A percentile compares a stretch with the other conserved stretches of the same genome.
phyloP scores from a whole-genome alignment of 1,140 invertebrate species.

The Trichonephila clavipes region DNA sequence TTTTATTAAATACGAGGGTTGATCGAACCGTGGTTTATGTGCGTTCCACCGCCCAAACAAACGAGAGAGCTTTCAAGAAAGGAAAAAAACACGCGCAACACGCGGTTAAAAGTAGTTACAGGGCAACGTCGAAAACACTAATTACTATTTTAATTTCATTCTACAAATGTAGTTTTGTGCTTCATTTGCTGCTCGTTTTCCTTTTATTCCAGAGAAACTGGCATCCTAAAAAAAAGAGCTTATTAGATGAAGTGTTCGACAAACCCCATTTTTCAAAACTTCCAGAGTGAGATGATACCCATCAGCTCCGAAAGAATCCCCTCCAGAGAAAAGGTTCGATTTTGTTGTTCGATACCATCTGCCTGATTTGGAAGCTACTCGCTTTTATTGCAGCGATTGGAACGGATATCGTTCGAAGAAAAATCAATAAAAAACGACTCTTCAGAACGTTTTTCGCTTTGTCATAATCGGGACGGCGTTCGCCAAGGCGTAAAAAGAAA shows the following conservation, averaged over 20 bases:
- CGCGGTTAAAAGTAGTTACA: too few species aligned
- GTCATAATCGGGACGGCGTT: background rate
- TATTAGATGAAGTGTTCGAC: background rate
- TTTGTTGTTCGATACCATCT: background rate
- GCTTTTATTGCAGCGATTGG: slow-evolving; percentile 2
- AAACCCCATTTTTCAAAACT: background rate
- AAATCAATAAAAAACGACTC: slow-evolving; percentile 18
- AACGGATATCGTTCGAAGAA: background rate
- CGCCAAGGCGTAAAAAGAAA: background rate
- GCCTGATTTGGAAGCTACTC: background rate
- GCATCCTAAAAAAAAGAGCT: too few species aligned
- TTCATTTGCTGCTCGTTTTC: too few species aligned
- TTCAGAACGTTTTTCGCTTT: background rate
- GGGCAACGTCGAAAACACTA: too few species aligned
- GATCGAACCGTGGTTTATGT: too few species aligned
- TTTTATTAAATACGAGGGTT: too few species aligned
- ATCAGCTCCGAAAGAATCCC: background rate
- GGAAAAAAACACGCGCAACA: too few species aligned
- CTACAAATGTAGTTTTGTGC: too few species aligned
- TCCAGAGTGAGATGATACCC: background rate
- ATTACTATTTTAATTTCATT: too few species aligned
- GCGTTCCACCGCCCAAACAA: too few species aligned
- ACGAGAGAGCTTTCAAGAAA: too few species aligned
- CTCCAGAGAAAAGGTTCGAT: background rate
- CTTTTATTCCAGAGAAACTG: too few species aligned